Evolutionary conservation across 2,797 vertebrate species (phyloP), one percentile per base, ranked within the genome.

Genomic region (Hemibagrus guttatus): DNA sequence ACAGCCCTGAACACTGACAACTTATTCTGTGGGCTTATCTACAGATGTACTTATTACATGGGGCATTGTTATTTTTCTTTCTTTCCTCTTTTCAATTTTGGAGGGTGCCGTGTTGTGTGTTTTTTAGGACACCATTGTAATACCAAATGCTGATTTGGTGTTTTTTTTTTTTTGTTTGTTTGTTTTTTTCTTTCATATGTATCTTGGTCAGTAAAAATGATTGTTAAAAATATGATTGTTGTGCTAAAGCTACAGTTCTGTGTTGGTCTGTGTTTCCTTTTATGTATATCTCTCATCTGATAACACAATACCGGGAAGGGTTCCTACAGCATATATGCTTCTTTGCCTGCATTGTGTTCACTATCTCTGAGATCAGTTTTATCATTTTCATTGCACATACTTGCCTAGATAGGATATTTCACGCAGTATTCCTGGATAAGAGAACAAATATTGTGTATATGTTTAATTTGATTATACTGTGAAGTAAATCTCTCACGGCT

Each of bases 271-370:
- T 56, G 26, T 81, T 83, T 63, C 76, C 71, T 74, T 42, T 42
- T 14, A 23, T 78, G 71, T 87, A 46, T 7, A 82, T 86, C 23
- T 21, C 35, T 39, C 35, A 59, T 87, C 28, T 81, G 69, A 46
- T 42, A 76, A 52, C 66, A 83, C 76, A 86, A 86, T 88, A 81
- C 49, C 83, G 87, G 85, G 63, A 88, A 87, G 61, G 68, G 26
- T 61, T 84, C 52, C 59, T 72, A 88, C 75, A 63, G 81, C 76
- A 63, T 86, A 84, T 58, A 81, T 81, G 17, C 78, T 17, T 85
- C 83, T 84, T 52, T n/a, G 59, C 16, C 12, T 26, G n/a, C 84
- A 84, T 91, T 89, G 86, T 90, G 71, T 83, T 85, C 61, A 42
- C 31, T 81, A 83, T 86, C 66, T 39, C 54, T 61, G 54, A 84